Base-by-base conservation (phyloP, 2,888 invertebrate genomes). In the Ophraella communa region DNA sequence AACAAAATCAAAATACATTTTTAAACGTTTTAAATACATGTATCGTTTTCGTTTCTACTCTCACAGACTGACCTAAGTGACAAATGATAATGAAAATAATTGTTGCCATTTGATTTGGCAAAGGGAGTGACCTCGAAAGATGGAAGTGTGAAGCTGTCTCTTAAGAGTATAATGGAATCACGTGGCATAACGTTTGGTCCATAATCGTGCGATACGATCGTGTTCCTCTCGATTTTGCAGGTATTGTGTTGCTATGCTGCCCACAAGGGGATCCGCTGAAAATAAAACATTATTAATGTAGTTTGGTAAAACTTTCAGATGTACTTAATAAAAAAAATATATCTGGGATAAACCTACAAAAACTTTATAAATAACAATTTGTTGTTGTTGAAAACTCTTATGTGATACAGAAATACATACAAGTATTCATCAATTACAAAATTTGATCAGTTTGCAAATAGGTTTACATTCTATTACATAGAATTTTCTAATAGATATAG, bases 131-230 rank as follows among this genome's bases (percentile, higher is more conserved):
- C 76, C 76, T 76, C 74, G 79, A 51, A 51, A 51, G 24, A 74
- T 76, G 79, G 76, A 73, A 72, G 75, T 66, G 27, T 51, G 49
- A 51, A 51, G 49, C 49, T 23, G 27, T 51, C 14, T 51, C 73
- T 66, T 59, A 57, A 42, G 42, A 65, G 60, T 75, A 76, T 78
- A 75, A 80, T 61, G 80, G 74, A 85, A 88, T 93, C 92, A 94
- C 89, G 95, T 95, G 74, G 95, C 95, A 80, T 95, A 98, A 79
- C 98, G 91, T 84, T 97, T 97, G 82, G 98, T 98, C 98, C 98
- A 98, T 80, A 96, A 91, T 83, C 97, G 91, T 74, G 98, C 98
- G 83, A 96, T 96, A 82, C 96, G 91, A 84, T 98, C 98, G 82
- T 98, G 98, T 83, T 98, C 98, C 81, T 96, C 96, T 68, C 97